Percentiles rank a stretch among this genome's conserved stretches.
Evolutionary conservation across 2,888 invertebrate genomes (phyloP).

Genomic region (Hesperia comma): DNA sequence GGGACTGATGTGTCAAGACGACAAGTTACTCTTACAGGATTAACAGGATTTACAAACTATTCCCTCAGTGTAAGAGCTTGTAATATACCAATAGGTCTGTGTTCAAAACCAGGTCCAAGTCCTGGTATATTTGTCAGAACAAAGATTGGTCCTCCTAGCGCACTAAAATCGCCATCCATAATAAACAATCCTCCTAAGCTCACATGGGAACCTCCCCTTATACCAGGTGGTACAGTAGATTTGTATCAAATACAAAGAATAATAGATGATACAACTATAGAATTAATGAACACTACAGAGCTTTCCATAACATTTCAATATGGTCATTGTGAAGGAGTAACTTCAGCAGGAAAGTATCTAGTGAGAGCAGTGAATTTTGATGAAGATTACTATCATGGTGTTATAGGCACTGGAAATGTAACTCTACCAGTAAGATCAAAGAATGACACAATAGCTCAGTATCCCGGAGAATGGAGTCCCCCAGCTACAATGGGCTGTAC

Average conservation of each 20-base stretch:
- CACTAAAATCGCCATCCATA: constrained; percentile 60
- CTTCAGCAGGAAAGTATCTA: constrained; percentile 65
- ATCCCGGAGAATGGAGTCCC: constrained; percentile 72
- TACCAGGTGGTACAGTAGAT: constrained; percentile 82
- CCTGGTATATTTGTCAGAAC: constrained; percentile 82
- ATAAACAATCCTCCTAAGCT: constrained; percentile 61
- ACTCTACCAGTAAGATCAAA: constrained; percentile 49
- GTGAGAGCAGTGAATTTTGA: constrained; percentile 74
- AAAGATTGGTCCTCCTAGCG: constrained; percentile 84
- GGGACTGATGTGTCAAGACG: constrained; percentile 59
- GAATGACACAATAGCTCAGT: constrained; percentile 47
- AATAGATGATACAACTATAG: constrained; percentile 57
- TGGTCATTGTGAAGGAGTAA: constrained; percentile 64
- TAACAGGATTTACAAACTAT: constrained; percentile 87
- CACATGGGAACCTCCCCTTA: constrained; percentile 79
- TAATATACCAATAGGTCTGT: constrained; percentile 82
- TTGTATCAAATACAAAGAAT: constrained; percentile 81
- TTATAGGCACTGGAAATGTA: constrained; percentile 56
- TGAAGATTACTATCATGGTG: constrained; percentile 63
- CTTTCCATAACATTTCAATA: constrained; percentile 48
- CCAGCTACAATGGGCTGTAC: constrained; percentile 62
- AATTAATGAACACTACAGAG: constrained; percentile 62
- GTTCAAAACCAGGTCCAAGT: constrained; percentile 82
- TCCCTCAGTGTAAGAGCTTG: constrained; percentile 88
- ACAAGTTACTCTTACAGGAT: constrained; percentile 57